A percentile compares a stretch with the other conserved stretches of the same genome.
phyloP scores from a whole-genome alignment of 2,113 vertebrate species.

The Cervus canadensis region DNA sequence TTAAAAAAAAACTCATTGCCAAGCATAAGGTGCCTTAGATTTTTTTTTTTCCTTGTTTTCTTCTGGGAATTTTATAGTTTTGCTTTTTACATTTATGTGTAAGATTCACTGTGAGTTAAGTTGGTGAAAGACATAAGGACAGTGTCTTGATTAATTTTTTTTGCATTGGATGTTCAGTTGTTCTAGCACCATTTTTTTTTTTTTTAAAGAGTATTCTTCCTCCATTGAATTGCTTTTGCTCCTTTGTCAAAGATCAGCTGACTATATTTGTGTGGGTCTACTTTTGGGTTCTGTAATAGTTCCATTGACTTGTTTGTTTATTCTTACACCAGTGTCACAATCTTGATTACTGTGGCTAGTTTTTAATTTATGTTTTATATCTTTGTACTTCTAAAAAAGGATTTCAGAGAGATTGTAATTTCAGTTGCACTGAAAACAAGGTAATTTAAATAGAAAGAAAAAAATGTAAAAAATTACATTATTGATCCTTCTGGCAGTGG shows the following conservation, averaged over 20 bases:
- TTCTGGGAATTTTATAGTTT: background rate
- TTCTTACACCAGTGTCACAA: background rate
- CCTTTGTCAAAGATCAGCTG: background rate
- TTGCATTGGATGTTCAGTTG: background rate
- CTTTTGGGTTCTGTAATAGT: background rate
- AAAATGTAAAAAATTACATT: background rate
- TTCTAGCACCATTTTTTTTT: background rate
- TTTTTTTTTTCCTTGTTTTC: background rate
- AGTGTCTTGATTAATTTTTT: background rate
- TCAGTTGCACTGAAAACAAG: background rate
- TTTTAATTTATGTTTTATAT: slow-evolving; percentile 24
- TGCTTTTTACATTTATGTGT: background rate
- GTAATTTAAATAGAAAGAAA: slow-evolving; percentile 20
- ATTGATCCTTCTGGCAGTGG: background rate
- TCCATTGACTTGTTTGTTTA: background rate
- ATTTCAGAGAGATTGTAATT: slow-evolving; percentile 7
- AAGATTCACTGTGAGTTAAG: background rate
- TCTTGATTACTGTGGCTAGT: background rate
- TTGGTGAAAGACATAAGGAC: background rate
- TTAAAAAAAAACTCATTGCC: background rate
- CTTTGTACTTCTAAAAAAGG: background rate
- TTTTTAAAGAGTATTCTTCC: background rate
- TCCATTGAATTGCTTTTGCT: background rate
- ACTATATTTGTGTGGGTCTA: background rate
- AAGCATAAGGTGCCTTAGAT: background rate